Conservation (phyloP, 2,888 invertebrate genomes). For the Herminia tarsipennalis region DNA sequence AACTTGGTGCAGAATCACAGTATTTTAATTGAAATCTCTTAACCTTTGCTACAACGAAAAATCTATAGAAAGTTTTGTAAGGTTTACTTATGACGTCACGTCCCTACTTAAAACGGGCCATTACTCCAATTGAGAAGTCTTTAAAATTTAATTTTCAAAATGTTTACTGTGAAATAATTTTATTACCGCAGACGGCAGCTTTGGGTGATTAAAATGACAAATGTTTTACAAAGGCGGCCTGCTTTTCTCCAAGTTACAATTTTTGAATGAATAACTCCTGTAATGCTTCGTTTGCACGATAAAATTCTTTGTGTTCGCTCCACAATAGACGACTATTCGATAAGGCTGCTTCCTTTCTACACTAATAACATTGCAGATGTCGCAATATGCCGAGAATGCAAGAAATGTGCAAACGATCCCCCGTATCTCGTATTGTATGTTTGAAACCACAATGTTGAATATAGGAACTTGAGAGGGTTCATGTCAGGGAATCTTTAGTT, state of each 20-base stretch:
- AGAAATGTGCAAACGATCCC: no score
- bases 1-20: no score
- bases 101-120: constrained; percentile 44
- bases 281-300: constrained; percentile 39
- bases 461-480: no score
- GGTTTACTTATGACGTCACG: constrained; percentile 44
- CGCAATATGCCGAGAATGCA: no score
- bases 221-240: constrained; percentile 51
- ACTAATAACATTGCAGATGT: constrained; percentile 1
- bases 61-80: constrained; percentile 18
- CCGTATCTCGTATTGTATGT: no score
- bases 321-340: constrained; percentile 34
- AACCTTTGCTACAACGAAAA: background rate
- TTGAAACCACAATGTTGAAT: no score
- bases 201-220: constrained; percentile 64
- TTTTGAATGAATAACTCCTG: constrained; percentile 48
- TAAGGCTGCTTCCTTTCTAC: constrained; percentile 2
- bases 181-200: constrained; percentile 65
- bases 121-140: constrained; percentile 53
- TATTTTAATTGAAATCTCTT: background rate
- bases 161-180: constrained; percentile 71
- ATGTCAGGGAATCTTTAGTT: no score
- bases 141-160: constrained; percentile 69
- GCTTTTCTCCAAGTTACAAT: constrained; percentile 43
- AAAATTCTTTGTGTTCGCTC: constrained; percentile 31